phyloP scores from a whole-genome alignment of 2,113 vertebrate genomes.

The Anguilla rostrata region DNA sequence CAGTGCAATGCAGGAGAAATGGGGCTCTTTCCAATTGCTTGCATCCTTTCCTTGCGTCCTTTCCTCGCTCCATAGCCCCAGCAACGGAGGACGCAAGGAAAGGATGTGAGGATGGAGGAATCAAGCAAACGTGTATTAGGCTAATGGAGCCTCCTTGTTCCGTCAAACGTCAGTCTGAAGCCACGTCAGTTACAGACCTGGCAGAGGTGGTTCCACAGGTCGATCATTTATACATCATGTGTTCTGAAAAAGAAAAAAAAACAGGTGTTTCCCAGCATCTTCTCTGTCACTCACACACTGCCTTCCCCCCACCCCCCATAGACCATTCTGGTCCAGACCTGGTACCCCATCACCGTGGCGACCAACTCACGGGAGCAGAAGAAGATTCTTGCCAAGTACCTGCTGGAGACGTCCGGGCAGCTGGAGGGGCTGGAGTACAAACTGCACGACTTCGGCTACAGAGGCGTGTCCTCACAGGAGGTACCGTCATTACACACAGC shows the following conservation, averaged over 20 bases:
- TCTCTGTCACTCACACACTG: not conserved
- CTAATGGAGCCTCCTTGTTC: too few relatives aligned
- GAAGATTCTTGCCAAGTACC: conserved; percentile 95
- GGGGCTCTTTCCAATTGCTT: not conserved
- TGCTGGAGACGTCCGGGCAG: conserved; percentile 90
- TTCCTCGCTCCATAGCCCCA: too few relatives aligned
- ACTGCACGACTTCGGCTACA: conserved; percentile 95
- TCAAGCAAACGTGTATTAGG: too few relatives aligned
- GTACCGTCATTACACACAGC: conserved; percentile 56
- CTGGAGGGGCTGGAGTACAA: conserved; percentile 89
- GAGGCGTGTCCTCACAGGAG: conserved; percentile 98
- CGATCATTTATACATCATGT: too few relatives aligned
- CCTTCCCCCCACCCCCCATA: conserved; percentile 55
- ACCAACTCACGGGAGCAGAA: conserved; percentile 99
- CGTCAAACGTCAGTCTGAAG: too few relatives aligned
- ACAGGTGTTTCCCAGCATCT: not conserved
- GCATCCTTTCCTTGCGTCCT: too few relatives aligned
- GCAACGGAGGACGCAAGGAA: too few relatives aligned
- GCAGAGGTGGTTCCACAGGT: too few relatives aligned
- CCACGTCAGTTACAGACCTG: too few relatives aligned
- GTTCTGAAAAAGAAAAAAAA: too few relatives aligned
- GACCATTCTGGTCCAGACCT: conserved; percentile 97
- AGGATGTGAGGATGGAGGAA: too few relatives aligned
- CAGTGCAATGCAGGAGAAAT: not conserved
- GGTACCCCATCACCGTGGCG: conserved; percentile 98